These are phyloP conservation scores for Trididemnum clinides DNA, from an alignment of 23 tunicate genomes.

Conservation along the genomic window DNA sequence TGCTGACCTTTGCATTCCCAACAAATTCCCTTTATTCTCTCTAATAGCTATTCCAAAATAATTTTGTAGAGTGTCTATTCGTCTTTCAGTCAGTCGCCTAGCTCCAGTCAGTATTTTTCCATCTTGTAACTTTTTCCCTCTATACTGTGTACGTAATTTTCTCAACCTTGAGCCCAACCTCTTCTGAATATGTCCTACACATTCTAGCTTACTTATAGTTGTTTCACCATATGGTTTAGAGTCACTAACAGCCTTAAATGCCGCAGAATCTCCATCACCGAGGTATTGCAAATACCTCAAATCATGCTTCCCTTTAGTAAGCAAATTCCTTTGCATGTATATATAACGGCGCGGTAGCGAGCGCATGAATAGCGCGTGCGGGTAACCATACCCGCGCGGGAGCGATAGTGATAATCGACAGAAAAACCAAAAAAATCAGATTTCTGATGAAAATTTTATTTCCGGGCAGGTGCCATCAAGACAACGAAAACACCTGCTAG, in stretches of 20 bases:
- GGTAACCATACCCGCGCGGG: too few species aligned
- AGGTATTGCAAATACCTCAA: background rate
- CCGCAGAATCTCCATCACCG: conserved; percentile 7
- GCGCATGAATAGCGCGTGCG: too few species aligned
- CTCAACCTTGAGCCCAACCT: background rate
- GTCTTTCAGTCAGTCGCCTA: background rate
- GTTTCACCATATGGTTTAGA: conserved; percentile 2
- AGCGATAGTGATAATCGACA: too few species aligned
- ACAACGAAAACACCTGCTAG: too few species aligned
- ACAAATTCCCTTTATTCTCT: background rate
- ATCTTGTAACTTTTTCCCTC: background rate
- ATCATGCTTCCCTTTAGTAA: too few species aligned
- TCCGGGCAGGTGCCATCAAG: too few species aligned
- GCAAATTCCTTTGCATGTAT: too few species aligned
- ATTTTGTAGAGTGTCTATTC: background rate
- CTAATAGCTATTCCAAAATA: conserved; percentile 2
- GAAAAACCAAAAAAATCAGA: too few species aligned
- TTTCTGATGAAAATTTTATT: too few species aligned
- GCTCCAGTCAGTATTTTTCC: background rate
- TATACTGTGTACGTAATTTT: background rate
- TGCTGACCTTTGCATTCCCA: background rate
- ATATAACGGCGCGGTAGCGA: too few species aligned
- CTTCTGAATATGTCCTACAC: conserved; percentile 1
- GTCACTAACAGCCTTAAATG: conserved; percentile 5
- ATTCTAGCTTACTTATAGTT: background rate